phyloP scores from a whole-genome alignment of 2,888 invertebrate genomes.

The Chrysopilus asiliformis region DNA sequence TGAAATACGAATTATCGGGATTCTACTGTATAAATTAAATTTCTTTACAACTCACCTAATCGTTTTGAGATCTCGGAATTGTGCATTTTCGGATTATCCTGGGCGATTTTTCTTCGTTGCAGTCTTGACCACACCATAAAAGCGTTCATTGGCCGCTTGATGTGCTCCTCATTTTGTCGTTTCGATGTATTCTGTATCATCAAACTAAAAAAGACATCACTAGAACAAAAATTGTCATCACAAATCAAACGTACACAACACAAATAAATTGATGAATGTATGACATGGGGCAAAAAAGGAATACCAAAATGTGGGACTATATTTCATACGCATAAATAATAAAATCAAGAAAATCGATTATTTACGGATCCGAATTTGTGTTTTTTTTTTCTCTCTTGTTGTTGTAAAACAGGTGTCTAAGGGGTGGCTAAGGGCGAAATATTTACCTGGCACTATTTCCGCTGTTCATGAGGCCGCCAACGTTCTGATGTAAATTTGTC shows the following conservation, averaged over 20 bases:
- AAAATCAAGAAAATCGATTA: neutral
- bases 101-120: conserved; percentile 87
- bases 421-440: no score
- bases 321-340: conserved; percentile 1
- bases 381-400: no score
- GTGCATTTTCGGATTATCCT: conserved; percentile 98
- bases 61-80: conserved; percentile 93
- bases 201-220: conserved; percentile 36
- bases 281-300: neutral
- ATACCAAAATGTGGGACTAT: no score
- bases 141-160: conserved; percentile 96
- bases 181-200: conserved; percentile 37
- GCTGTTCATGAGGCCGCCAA: conserved; percentile 35
- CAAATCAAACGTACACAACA: conserved; percentile 4
- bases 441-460: conserved; percentile 34
- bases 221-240: conserved; percentile 15
- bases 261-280: neutral
- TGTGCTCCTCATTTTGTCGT: conserved; percentile 65
- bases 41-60: conserved; percentile 73
- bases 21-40: no score
- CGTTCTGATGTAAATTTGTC: conserved; percentile 35
- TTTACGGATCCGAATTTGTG: neutral
- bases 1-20: no score
- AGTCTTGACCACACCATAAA: conserved; percentile 97
- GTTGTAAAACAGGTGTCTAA: no score